Evolutionary conservation across 2,113 vertebrate genomes (phyloP).

Genomic region (Halichoerus grypus): DNA sequence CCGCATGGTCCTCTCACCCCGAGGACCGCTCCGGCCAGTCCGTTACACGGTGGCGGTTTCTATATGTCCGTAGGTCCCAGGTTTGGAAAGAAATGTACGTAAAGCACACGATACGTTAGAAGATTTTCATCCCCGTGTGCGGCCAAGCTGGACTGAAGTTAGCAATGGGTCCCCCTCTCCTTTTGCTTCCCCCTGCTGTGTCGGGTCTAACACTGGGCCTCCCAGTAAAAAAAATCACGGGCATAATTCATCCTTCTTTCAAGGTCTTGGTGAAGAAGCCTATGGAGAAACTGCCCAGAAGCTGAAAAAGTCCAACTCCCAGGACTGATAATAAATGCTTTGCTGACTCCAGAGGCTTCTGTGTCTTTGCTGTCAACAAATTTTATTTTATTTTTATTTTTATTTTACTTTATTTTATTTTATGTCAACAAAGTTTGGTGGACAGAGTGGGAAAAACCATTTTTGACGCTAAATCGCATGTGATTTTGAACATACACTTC

Average conservation of each 20-base stretch:
- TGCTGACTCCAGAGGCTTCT: not conserved
- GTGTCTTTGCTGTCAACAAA: not conserved
- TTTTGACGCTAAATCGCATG: not conserved
- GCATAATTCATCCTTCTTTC: fast-evolving
- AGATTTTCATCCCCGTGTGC: not conserved
- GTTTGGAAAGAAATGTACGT: not conserved
- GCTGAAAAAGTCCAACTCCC: not conserved
- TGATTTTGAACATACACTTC: not conserved
- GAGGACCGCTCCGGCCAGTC: fast-evolving
- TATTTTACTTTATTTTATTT: not conserved
- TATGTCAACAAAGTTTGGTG: not conserved
- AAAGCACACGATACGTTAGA: fast-evolving
- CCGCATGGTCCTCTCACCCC: fast-evolving
- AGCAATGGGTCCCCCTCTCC: fast-evolving
- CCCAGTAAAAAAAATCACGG: not conserved
- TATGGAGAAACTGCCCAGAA: not conserved
- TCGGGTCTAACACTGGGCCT: fast-evolving
- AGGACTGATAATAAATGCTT: not conserved
- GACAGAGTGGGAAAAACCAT: too few relatives aligned
- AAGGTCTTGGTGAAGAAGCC: not conserved
- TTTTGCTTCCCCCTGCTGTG: fast-evolving
- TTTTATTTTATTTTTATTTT: not conserved
- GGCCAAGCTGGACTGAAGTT: too few relatives aligned
- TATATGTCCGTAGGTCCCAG: fast-evolving
- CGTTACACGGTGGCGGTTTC: fast-evolving